Evolutionary conservation across 2,113 vertebrate species (phyloP).

Genomic region (Candoia aspera): DNA sequence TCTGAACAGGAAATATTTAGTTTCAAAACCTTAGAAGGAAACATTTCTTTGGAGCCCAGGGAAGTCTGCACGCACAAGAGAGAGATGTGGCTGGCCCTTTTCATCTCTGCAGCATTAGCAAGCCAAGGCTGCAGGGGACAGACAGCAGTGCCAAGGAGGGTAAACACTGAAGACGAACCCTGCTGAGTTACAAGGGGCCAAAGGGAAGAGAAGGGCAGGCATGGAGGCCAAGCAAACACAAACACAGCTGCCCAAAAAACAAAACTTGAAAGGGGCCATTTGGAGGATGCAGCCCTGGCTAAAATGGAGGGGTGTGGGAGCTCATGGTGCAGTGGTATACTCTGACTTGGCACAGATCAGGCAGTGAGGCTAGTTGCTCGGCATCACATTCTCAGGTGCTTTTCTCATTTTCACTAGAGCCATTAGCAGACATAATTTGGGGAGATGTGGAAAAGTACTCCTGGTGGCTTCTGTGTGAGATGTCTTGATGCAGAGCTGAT

Average conservation of each 20-base stretch:
- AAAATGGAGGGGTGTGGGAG: constrained; percentile 11
- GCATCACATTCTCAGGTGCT: constrained; percentile 2
- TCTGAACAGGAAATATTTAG: constrained; percentile 66
- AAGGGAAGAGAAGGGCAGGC: constrained; percentile 55
- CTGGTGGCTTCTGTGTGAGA: not conserved
- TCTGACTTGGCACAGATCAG: constrained; percentile 47
- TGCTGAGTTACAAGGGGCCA: constrained; percentile 53
- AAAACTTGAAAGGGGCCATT: constrained; percentile 67
- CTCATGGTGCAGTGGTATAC: constrained; percentile 2
- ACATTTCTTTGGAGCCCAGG: constrained; percentile 67
- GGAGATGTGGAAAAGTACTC: not conserved
- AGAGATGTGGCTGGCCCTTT: constrained; percentile 60
- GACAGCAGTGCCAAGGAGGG: constrained; percentile 52
- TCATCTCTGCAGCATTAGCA: constrained; percentile 64
- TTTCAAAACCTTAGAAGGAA: constrained; percentile 67
- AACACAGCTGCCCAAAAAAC: constrained; percentile 72
- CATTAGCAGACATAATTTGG: constrained; percentile 3
- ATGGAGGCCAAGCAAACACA: constrained; percentile 66
- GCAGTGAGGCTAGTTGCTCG: constrained; percentile 18
- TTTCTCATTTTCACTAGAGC: constrained; percentile 1
- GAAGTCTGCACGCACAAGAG: constrained; percentile 50
- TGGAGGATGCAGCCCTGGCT: constrained; percentile 50
- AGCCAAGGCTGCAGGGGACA: constrained; percentile 42
- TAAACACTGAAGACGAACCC: constrained; percentile 68
- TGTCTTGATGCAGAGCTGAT: not conserved